Evolutionary conservation across 23 tunicate genomes (phyloP).

Genomic region (Styela clava): DNA sequence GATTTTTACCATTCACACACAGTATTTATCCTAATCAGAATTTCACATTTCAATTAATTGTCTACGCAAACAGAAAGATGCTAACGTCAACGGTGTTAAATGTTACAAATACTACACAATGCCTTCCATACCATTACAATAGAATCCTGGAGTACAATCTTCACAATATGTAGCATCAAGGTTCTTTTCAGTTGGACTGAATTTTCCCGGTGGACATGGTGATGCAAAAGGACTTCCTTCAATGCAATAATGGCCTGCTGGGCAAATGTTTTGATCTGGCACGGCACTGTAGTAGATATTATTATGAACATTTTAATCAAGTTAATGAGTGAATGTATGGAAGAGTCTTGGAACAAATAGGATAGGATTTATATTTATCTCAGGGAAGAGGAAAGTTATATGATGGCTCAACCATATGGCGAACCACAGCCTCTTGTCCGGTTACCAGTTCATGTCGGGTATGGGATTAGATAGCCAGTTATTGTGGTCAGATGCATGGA

Average conservation of each 20-base stretch:
- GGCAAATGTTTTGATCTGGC: constrained; percentile 56
- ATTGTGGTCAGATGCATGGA: too few relatives aligned
- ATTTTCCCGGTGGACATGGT: constrained; percentile 77
- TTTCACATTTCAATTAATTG: too few relatives aligned
- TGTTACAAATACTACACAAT: too few relatives aligned
- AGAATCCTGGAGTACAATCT: constrained; percentile 63
- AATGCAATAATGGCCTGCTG: constrained; percentile 75
- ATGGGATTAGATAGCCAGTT: too few relatives aligned
- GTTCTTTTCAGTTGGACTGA: constrained; percentile 33
- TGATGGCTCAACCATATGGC: neutral
- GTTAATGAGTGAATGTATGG: neutral
- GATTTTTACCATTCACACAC: too few relatives aligned
- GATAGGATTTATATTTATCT: neutral
- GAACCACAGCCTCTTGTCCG: neutral
- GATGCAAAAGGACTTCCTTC: constrained; percentile 50
- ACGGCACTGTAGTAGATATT: constrained; percentile 42
- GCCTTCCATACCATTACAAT: constrained; percentile 53
- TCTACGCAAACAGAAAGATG: too few relatives aligned
- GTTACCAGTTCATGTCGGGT: constrained; percentile 5
- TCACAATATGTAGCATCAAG: constrained; percentile 32
- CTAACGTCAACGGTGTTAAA: too few relatives aligned
- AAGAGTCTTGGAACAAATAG: too few relatives aligned
- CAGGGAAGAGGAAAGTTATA: neutral
- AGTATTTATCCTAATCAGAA: too few relatives aligned
- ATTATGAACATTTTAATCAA: neutral